Base-by-base conservation (phyloP, 1,140 invertebrate species). In the Anoplolepis gracilipes region DNA sequence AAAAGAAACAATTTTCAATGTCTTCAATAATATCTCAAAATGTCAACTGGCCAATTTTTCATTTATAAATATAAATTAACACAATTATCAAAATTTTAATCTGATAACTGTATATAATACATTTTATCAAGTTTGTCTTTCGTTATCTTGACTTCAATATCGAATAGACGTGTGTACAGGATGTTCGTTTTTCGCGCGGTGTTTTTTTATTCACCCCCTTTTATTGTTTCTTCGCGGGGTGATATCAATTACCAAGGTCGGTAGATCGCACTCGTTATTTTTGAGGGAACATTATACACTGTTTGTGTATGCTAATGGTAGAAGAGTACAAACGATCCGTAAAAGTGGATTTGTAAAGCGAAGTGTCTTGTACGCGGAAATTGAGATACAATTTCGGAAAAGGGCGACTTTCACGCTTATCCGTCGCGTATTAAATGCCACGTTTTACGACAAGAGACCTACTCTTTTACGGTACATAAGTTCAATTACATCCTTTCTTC, bases 261-360 rank as follows among this genome's bases (percentile, higher is more conserved):
- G 5, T n/a, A 42, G 33, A 70, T 57, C 11, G 30, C 6, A 39
- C 33, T 81, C 25, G 49, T 39, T 79, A 57, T 81, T 81, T 81
- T 42, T 6, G 25, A 25, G 25, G 36, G 25, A 70, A 42, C 65
- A 13, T 42, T 59, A 81, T 22, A 36, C 64, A 59, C 7, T 81
- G 78, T 81, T 81, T 81, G 53, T 70, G 33, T 33, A 70, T 57
- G 65, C 78, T 81, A 81, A 72, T 70, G 77, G 25, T 42, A 16
- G 49, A 42, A n/a, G 25, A 2, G 25, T 4, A 10, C 30, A 6
- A 22, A 33, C 42, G 8, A 2, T 42, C 10, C 39, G 46, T 53
- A 30, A 70, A 57, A 81, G 49, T 59, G 19, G 33, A 42, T 70
- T 59, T 81, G 22, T 57, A 70, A 81, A 72, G 49, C 16, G 22